Conservation (phyloP, 2,888 invertebrate genomes). For the Drosophila paranaensis region DNA sequence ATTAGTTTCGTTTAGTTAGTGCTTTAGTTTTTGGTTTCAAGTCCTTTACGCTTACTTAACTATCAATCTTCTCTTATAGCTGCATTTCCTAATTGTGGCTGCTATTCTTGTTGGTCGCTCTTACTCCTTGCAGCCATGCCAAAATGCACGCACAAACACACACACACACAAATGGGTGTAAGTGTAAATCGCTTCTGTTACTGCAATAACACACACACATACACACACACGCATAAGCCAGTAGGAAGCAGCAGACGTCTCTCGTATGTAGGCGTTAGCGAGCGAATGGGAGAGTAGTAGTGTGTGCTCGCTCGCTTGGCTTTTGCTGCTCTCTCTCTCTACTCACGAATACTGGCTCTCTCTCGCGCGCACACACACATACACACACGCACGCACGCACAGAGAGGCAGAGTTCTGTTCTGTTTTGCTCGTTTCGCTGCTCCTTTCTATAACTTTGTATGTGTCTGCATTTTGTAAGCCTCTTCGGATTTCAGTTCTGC, state of each 20-base stretch:
- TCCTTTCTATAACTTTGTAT: constrained; percentile 32
- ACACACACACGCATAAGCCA: not conserved
- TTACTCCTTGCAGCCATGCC: constrained; percentile 42
- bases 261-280: not conserved
- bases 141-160: constrained; percentile 29
- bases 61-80: constrained; percentile 29
- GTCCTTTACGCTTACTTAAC: constrained; percentile 38
- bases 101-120: constrained; percentile 13
- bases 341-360: constrained; percentile 18
- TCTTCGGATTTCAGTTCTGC: constrained; percentile 7
- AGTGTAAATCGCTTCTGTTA: constrained; percentile 2
- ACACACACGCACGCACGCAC: not conserved
- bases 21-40: constrained; percentile 29
- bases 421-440: not conserved
- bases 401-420: constrained; percentile 16
- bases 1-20: constrained; percentile 1
- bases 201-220: constrained; percentile 25
- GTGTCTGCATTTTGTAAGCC: constrained; percentile 43
- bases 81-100: constrained; percentile 42
- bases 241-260: too few species aligned
- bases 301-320: constrained; percentile 15
- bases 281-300: constrained; percentile 6
- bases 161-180: constrained; percentile 24
- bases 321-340: constrained; percentile 4
- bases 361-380: not conserved